A percentile compares a stretch with the other conserved stretches of the same genome.
phyloP scores from a whole-genome alignment of 2,888 invertebrate genomes.

The Hyalella azteca region DNA sequence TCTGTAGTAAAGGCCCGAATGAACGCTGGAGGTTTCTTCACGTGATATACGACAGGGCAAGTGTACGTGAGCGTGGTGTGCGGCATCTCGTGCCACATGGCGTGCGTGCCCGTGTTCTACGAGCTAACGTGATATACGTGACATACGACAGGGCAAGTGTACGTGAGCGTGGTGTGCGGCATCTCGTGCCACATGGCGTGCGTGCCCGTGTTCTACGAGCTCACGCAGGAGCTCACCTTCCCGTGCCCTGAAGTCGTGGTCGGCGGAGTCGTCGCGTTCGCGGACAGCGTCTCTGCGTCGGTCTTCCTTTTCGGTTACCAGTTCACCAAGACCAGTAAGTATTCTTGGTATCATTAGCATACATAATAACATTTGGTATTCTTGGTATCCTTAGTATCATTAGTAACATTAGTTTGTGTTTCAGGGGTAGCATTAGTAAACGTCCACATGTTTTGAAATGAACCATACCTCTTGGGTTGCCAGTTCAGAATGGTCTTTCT shows the following conservation, averaged over 20 bases:
- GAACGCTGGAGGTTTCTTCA: not conserved
- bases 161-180: conserved; percentile 42
- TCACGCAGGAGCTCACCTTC: conserved; percentile 48
- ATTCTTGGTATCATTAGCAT: not conserved
- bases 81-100: conserved; percentile 37
- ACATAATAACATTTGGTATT: too few species aligned
- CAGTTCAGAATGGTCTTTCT: too few species aligned
- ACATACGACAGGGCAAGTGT: conserved; percentile 53
- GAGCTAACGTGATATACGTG: too few species aligned
- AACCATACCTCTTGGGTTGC: too few species aligned
- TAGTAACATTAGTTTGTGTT: too few species aligned
- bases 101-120: conserved; percentile 49
- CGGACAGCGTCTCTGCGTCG: conserved; percentile 32
- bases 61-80: conserved; percentile 34
- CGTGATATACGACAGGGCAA: not conserved
- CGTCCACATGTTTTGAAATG: too few species aligned
- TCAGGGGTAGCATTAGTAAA: too few species aligned
- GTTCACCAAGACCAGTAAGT: not conserved
- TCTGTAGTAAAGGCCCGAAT: too few species aligned
- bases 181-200: conserved; percentile 39
- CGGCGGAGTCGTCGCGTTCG: conserved; percentile 48
- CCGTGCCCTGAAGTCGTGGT: conserved; percentile 52
- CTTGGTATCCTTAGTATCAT: too few species aligned
- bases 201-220: conserved; percentile 50
- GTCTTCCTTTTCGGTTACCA: conserved; percentile 14